These are phyloP conservation scores for Iphiclides podalirius DNA, from an alignment of 2,888 invertebrate species.

Conservation along the genomic window DNA sequence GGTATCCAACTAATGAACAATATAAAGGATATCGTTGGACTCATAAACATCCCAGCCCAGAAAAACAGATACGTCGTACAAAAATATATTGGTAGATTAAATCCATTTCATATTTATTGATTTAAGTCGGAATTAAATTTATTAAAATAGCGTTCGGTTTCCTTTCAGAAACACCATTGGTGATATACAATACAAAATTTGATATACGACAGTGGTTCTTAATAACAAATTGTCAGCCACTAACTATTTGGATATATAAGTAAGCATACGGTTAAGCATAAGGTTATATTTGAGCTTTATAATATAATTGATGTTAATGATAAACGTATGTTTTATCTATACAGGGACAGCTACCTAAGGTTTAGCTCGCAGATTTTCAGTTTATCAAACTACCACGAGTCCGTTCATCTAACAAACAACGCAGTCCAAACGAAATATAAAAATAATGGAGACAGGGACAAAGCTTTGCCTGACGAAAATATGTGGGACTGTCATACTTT, in stretches of 20 bases:
- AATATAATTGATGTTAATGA: not conserved
- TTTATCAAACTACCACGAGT: slow-evolving; percentile 93
- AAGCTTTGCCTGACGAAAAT: slow-evolving; percentile 91
- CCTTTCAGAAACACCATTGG: slow-evolving; percentile 89
- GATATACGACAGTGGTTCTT: slow-evolving; percentile 98
- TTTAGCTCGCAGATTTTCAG: slow-evolving; percentile 95
- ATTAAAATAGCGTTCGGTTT: slow-evolving; percentile 19
- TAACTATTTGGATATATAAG: slow-evolving; percentile 96
- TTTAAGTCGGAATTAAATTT: not conserved
- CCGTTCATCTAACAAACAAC: slow-evolving; percentile 95
- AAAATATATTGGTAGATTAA: slow-evolving; percentile 91
- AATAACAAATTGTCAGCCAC: slow-evolving; percentile 93
- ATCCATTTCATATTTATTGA: not conserved
- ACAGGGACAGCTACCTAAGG: slow-evolving; percentile 92
- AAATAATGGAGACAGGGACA: slow-evolving; percentile 84
- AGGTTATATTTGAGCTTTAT: not conserved
- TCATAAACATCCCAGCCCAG: slow-evolving; percentile 83
- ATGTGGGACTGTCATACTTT: slow-evolving; percentile 97
- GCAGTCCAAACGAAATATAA: slow-evolving; percentile 94
- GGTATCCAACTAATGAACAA: slow-evolving; percentile 93
- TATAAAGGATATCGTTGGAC: slow-evolving; percentile 89
- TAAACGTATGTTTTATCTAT: not conserved
- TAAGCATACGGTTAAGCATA: slow-evolving; percentile 55
- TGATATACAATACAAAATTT: slow-evolving; percentile 95
- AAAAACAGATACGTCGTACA: slow-evolving; percentile 94